These are phyloP conservation scores for Fissipunctia ypsillon DNA, from an alignment of 2,888 invertebrate species.

Conservation along the genomic window DNA sequence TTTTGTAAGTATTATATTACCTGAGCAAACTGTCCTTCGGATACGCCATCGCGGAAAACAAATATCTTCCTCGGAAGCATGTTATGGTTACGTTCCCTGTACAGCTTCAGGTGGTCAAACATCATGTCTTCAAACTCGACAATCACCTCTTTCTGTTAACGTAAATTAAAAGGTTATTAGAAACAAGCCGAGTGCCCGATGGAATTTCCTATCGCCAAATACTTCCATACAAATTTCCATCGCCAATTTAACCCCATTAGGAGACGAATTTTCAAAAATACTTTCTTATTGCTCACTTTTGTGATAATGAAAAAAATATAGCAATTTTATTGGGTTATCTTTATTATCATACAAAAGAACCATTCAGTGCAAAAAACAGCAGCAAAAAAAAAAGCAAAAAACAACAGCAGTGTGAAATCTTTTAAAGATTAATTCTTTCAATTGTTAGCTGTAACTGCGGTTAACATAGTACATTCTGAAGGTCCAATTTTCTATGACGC, in stretches of 20 bases:
- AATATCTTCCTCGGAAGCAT: conserved; percentile 92
- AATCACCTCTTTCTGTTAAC: conserved; percentile 93
- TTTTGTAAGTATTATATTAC: conserved; percentile 83
- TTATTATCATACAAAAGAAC: too few relatives aligned
- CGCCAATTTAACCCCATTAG: neutral
- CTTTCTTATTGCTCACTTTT: neutral
- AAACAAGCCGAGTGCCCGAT: neutral
- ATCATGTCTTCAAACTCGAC: conserved; percentile 93
- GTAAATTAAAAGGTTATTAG: neutral
- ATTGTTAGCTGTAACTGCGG: too few relatives aligned
- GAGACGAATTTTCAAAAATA: neutral
- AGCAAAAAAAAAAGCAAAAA: too few relatives aligned
- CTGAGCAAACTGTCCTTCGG: conserved; percentile 95
- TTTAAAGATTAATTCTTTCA: too few relatives aligned
- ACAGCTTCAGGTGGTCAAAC: conserved; percentile 91
- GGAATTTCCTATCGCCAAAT: neutral
- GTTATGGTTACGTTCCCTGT: conserved; percentile 81
- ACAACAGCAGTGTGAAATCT: too few relatives aligned
- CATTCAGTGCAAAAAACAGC: too few relatives aligned
- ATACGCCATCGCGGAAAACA: conserved; percentile 96
- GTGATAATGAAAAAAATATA: too few relatives aligned
- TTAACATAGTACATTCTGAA: too few relatives aligned
- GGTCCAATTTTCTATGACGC: too few relatives aligned
- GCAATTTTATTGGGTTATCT: too few relatives aligned
- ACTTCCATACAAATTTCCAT: neutral